These are phyloP conservation scores for Leptinotarsa defecta DNA, from an alignment of 1,140 invertebrate genomes.

Conservation along the genomic window DNA sequence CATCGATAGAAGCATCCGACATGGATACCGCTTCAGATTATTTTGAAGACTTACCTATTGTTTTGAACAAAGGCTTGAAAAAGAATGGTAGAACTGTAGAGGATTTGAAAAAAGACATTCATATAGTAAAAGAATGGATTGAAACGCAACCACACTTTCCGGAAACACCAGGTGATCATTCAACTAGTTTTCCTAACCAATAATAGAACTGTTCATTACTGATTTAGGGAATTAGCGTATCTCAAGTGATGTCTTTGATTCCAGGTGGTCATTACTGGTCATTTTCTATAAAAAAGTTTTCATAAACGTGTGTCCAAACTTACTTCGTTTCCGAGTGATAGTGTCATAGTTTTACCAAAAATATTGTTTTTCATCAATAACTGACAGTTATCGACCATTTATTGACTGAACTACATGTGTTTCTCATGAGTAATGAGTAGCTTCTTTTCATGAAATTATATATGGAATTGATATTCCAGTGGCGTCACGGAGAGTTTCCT, in stretches of 20 bases:
- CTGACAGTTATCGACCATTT: conserved; percentile 25
- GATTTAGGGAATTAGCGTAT: not conserved
- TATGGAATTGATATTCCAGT: too few relatives aligned
- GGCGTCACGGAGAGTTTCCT: too few relatives aligned
- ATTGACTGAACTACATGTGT: conserved; percentile 62
- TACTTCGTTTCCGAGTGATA: too few relatives aligned
- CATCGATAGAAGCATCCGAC: too few relatives aligned
- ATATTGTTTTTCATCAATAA: not conserved
- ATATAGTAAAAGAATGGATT: not conserved
- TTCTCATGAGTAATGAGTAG: conserved; percentile 38
- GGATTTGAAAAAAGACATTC: not conserved
- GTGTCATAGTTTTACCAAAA: too few relatives aligned
- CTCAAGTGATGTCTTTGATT: not conserved
- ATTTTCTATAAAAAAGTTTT: too few relatives aligned
- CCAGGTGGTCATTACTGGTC: too few relatives aligned
- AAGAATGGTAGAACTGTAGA: not conserved
- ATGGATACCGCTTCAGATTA: not conserved
- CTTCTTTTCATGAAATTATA: too few relatives aligned
- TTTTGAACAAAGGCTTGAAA: not conserved
- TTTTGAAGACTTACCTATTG: not conserved
- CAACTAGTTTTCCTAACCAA: too few relatives aligned
- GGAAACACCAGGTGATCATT: conserved; percentile 3
- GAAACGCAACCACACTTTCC: not conserved
- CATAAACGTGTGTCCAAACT: not conserved
- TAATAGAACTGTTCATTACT: not conserved